phyloP scores from a whole-genome alignment of 1,140 invertebrate species.

The Tetramorium alpestre region DNA sequence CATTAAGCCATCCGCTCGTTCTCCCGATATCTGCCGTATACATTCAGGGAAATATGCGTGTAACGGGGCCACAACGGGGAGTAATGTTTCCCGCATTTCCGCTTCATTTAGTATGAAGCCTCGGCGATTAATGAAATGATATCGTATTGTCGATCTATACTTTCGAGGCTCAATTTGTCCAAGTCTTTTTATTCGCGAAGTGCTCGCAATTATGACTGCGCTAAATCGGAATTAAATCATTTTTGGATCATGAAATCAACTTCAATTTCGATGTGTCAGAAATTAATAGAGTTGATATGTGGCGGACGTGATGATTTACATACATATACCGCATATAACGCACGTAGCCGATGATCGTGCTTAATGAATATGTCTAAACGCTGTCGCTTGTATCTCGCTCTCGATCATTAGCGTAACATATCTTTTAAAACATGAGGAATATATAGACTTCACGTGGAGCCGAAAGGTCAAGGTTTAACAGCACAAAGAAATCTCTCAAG shows the following conservation, averaged over 20 bases:
- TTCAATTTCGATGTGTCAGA: background rate
- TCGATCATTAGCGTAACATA: slow-evolving; percentile 8
- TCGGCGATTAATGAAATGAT: background rate
- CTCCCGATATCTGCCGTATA: slow-evolving; percentile 49
- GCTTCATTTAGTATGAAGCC: slow-evolving; percentile 2
- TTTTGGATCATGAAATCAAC: background rate
- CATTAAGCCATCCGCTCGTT: slow-evolving; percentile 74
- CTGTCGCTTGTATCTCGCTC: background rate
- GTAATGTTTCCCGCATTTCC: slow-evolving; percentile 28
- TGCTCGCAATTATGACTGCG: background rate
- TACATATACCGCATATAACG: background rate
- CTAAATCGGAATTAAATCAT: background rate
- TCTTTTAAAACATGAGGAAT: background rate
- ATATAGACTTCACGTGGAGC: background rate
- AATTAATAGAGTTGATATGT: no score
- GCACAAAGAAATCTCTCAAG: background rate
- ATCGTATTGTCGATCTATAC: no score
- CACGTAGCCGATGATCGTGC: slow-evolving; percentile 12
- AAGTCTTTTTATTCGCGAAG: background rate
- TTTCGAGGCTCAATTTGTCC: background rate
- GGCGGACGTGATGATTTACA: slow-evolving; percentile 13
- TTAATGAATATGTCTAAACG: slow-evolving; percentile 46
- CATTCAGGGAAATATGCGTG: slow-evolving; percentile 17
- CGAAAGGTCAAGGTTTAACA: slow-evolving; percentile 38
- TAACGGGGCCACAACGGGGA: slow-evolving; percentile 8